phyloP scores from a whole-genome alignment of 2,113 vertebrate genomes.

The Tyto alba region DNA sequence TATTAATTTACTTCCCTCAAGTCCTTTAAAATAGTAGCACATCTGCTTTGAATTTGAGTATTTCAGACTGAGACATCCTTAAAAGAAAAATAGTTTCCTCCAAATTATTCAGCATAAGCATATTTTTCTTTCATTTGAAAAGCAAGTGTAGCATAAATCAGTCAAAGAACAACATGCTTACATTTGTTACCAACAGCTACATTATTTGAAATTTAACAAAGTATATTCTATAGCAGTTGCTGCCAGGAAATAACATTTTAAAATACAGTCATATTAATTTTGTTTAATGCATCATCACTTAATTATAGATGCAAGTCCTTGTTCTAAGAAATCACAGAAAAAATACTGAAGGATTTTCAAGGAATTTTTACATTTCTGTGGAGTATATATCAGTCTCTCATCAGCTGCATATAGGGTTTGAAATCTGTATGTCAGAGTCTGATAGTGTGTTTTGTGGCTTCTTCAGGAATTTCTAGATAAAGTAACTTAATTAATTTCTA shows the following conservation, averaged over 20 bases:
- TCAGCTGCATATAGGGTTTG: neutral
- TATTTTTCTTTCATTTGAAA: conserved; percentile 4
- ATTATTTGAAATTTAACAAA: neutral
- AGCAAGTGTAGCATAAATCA: conserved; percentile 5
- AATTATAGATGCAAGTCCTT: neutral
- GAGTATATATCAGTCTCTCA: neutral
- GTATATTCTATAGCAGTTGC: neutral
- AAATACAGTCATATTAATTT: neutral
- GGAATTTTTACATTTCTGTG: neutral
- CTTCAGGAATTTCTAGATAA: neutral
- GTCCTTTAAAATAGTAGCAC: conserved; percentile 45
- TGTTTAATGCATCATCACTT: neutral
- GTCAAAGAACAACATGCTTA: neutral
- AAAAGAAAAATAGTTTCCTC: conserved; percentile 38
- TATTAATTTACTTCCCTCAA: conserved; percentile 46
- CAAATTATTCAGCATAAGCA: neutral
- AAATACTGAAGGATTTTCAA: neutral
- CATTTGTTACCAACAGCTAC: conserved; percentile 3
- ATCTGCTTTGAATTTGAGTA: conserved; percentile 18
- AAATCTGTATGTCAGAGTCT: neutral
- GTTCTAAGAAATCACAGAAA: neutral
- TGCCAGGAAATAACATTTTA: neutral
- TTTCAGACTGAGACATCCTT: conserved; percentile 21
- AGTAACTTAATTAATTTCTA: neutral
- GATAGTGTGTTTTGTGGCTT: neutral